Evolutionary conservation across 64 coral and sea anemone species (phyloP), one percentile per base, ranked within the genome.

Genomic region (Anthopleura sola): DNA sequence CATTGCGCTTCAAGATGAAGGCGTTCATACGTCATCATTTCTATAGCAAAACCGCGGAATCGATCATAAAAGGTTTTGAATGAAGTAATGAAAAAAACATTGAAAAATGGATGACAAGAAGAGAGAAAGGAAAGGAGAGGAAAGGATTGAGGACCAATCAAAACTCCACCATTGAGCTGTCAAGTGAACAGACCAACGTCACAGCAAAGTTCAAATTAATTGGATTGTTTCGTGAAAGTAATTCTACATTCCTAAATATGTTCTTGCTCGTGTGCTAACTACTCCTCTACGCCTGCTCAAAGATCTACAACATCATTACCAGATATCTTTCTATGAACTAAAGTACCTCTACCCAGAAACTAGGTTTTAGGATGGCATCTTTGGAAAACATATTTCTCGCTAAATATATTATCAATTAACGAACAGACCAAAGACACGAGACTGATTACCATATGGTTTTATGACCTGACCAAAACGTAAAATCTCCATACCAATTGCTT

Each of bases 161-260:
- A n/a, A n/a, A n/a, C n/a, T n/a, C n/a, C n/a, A n/a, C n/a, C n/a
- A n/a, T n/a, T 53, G 50, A 53, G 1, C 2, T 12, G 50, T 53
- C 14, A 53, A 53, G 50, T 53, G 3, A 53, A 12, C 58, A 62
- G 11, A 62, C 58, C 58, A 62, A 62, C 58, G 58, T 62, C 58
- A 62, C n/a, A n/a, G 50, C 58, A 62, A 26, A 62, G 58, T 62
- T 62, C 55, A 62, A 62, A 62, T 62, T 62, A 62, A 62, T 62
- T 26, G 21, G n/a, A 62, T 28, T n/a, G n/a, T 62, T 62, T 62
- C 21, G 3, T n/a, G 50, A 15, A 5, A 26, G 5, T 58, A 0
- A 11, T 11, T 62, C 11, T 62, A n/a, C 58, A 10, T 62, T 62
- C 58, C 58, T 26, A 11, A 0, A 23, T 62, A 62, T 62, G 58